A percentile compares a stretch with the other conserved stretches of the same genome.
Conservation (phyloP, 2,888 invertebrate species). For the Chaitophorus viminalis region DNA sequence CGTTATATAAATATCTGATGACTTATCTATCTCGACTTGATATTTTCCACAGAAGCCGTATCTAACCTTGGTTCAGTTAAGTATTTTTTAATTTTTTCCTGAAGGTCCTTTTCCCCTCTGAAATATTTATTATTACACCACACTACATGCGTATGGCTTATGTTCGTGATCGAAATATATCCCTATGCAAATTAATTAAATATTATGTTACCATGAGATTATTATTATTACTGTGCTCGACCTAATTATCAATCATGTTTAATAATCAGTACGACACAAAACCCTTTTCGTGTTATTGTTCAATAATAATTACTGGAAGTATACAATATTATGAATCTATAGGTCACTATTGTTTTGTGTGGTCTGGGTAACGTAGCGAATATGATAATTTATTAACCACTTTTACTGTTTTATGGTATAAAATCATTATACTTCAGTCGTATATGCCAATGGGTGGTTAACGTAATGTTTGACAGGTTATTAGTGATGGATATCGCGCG, state of each 20-base stretch:
- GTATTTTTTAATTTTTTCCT: not conserved
- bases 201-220: not conserved
- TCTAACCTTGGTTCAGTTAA: not conserved
- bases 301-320: not conserved
- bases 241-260: not conserved
- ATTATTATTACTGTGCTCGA: not conserved
- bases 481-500: not conserved
- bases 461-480: constrained; percentile 11
- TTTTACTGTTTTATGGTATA: not conserved
- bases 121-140: not conserved
- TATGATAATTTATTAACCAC: not conserved
- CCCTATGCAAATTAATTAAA: not conserved
- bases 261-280: not conserved
- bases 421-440: no score
- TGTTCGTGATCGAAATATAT: not conserved
- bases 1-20: no score
- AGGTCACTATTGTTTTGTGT: not conserved
- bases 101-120: not conserved
- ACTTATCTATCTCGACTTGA: no score
- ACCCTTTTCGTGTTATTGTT: not conserved
- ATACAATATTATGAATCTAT: not conserved
- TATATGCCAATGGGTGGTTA: constrained; percentile 1
- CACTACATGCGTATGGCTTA: not conserved
- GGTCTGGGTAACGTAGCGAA: not conserved
- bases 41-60: no score